A percentile compares a stretch with the other conserved stretches of the same genome.
Evolutionary conservation across 1,140 invertebrate genomes (phyloP).

Genomic region (Panagrolaimus sp.): DNA sequence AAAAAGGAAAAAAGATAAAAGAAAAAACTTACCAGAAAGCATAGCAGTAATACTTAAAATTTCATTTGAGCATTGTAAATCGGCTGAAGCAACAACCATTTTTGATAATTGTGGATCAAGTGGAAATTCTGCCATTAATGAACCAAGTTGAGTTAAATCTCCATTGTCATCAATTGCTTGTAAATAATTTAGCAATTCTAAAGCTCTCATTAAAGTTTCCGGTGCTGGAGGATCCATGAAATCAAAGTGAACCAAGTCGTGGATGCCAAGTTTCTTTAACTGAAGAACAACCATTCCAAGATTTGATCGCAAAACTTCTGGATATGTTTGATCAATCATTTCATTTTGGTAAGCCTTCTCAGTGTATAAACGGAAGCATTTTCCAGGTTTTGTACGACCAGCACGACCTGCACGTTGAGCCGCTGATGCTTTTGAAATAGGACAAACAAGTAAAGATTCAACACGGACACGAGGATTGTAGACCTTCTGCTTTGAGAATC

Average conservation of each 20-base stretch:
- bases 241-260: conserved; percentile 98
- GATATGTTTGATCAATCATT: conserved; percentile 99
- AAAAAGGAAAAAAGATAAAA: not conserved
- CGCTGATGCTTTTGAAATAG: conserved; percentile 98
- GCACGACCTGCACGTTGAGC: conserved; percentile 92
- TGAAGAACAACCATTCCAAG: conserved; percentile 93
- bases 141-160: conserved; percentile 87
- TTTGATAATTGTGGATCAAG: conserved; percentile 97
- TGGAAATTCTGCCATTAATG: conserved; percentile 98
- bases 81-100: conserved; percentile 85
- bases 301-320: conserved; percentile 94
- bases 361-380: conserved; percentile 96
- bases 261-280: conserved; percentile 96
- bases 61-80: conserved; percentile 98
- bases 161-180: conserved; percentile 81
- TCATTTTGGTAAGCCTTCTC: conserved; percentile 97
- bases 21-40: conserved; percentile 73
- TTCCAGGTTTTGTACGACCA: conserved; percentile 89
- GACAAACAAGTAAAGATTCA: conserved; percentile 91
- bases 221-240: conserved; percentile 99
- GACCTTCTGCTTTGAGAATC: conserved; percentile 98
- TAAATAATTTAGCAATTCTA: conserved; percentile 94
- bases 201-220: conserved; percentile 96
- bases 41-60: conserved; percentile 97
- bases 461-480: conserved; percentile 95